Base-by-base conservation (phyloP, 2,797 vertebrate species). In the Enteromius argenteus region DNA sequence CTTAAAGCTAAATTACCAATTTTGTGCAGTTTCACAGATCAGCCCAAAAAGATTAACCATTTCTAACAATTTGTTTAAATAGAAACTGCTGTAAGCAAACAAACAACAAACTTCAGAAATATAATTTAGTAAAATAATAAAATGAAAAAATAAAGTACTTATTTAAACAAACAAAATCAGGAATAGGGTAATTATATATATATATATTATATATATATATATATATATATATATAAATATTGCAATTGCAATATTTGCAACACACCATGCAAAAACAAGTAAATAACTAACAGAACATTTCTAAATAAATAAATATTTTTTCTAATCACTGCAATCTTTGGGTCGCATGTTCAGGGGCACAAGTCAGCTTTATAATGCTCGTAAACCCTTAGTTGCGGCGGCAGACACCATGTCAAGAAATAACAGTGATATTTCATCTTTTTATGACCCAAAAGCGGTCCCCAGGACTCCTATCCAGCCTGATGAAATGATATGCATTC, bases 401-500 rank as follows among this genome's bases (percentile, higher is more conserved):
- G 51, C 35, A 77, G 78, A 69, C 77, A 37, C 9, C 2, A 14
- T n/a, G 30, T 17, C n/a, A 10, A 44, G 78, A 60, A 89, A 86
- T 81, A 85, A 72, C 51, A 1, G 77, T 79, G 46, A 84, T 84
- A 80, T 84, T 87, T 85, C 85, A 85, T 39, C 35, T 11, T 71
- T 85, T 84, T 84, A 84, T 7, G 51, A 71, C 37, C 72, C 44
- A 23, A 80, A 72, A 73, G 13, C 64, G 17, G 13, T 42, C 17
- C 49, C 30, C 44, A 53, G 21, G 60, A 69, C 35, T 62, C 10
- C 23, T 69, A 51, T 9, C 53, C 42, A 19, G 73, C 42, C 73
- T 58, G 69, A 66, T 73, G 51, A 85, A 87, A 79, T 77, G 77
- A 87, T 85, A 83, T 87, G 76, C 76, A 87, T 78, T 73, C 44